Conservation (phyloP, 2,888 invertebrate genomes). For the Subacronicta megacephala region DNA sequence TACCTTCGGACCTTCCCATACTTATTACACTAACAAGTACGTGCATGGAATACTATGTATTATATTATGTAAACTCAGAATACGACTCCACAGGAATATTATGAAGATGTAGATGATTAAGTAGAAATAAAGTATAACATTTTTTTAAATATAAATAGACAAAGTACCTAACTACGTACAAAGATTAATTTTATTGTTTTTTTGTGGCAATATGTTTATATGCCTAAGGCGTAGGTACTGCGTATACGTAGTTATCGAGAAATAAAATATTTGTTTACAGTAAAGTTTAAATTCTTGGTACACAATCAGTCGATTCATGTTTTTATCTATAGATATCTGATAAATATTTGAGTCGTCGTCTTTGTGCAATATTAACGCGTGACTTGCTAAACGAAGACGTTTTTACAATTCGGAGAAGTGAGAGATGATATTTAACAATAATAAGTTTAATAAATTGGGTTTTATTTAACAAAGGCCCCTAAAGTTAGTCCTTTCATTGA, state of each 20-base stretch:
- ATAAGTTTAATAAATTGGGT: constrained; percentile 1
- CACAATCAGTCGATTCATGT: constrained; percentile 69
- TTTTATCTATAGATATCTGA: constrained; percentile 70
- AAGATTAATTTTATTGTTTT: background rate
- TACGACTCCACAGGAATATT: no score
- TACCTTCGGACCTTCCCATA: background rate
- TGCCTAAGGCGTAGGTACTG: background rate
- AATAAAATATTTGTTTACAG: constrained; percentile 56
- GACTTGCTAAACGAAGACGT: constrained; percentile 17
- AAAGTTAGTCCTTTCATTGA: background rate
- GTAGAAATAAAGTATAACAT: no score
- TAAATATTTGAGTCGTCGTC: constrained; percentile 70
- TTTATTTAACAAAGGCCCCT: no score
- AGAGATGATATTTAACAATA: background rate
- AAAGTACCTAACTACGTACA: no score
- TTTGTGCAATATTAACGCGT: constrained; percentile 61
- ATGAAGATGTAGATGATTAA: no score
- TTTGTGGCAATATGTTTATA: background rate
- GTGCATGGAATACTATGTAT: constrained; percentile 5
- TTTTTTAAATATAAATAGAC: no score
- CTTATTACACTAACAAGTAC: constrained; percentile 5
- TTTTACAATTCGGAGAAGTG: constrained; percentile 3
- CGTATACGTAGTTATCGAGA: background rate
- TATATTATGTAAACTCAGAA: no score
- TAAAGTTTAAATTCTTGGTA: constrained; percentile 70